A percentile compares a stretch with the other conserved stretches of the same genome.
Conservation (phyloP, 1,140 invertebrate species). For the Dendrolimus kikuchii region DNA sequence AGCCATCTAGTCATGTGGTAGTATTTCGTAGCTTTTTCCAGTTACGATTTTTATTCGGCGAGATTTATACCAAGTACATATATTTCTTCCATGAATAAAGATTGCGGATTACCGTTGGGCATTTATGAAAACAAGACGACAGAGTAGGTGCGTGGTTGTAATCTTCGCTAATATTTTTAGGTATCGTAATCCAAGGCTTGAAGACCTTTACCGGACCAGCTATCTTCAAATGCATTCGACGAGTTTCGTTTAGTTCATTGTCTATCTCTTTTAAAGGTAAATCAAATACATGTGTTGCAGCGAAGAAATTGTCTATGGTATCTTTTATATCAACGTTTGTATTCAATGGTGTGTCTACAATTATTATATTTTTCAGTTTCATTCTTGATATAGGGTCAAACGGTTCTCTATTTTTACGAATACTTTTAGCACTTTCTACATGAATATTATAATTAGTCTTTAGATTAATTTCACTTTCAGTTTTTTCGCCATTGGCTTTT, state of each 20-base stretch:
- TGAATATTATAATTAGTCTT: too few relatives aligned
- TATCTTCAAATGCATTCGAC: constrained; percentile 29
- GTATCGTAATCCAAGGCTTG: constrained; percentile 35
- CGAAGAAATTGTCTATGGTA: constrained; percentile 47
- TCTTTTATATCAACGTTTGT: constrained; percentile 39
- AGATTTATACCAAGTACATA: too few relatives aligned
- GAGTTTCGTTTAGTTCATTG: constrained; percentile 16
- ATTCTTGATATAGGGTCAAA: too few relatives aligned
- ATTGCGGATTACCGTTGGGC: constrained; percentile 34
- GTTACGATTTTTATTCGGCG: too few relatives aligned
- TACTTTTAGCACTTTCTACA: too few relatives aligned
- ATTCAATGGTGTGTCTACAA: constrained; percentile 29
- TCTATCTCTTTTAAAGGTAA: constrained; percentile 38
- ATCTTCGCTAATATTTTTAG: constrained; percentile 36
- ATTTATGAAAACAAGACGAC: constrained; percentile 47
- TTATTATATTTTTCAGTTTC: constrained; percentile 13
- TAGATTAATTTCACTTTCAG: too few relatives aligned
- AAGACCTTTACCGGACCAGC: constrained; percentile 41
- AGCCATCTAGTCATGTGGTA: too few relatives aligned
- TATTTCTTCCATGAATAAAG: too few relatives aligned
- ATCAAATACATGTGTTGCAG: constrained; percentile 41
- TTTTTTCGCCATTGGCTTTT: background rate
- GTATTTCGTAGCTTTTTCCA: too few relatives aligned
- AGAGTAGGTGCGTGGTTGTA: constrained; percentile 38
- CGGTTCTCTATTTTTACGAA: too few relatives aligned